phyloP scores from a whole-genome alignment of 2,888 invertebrate species.

The Drosophila histrio region DNA sequence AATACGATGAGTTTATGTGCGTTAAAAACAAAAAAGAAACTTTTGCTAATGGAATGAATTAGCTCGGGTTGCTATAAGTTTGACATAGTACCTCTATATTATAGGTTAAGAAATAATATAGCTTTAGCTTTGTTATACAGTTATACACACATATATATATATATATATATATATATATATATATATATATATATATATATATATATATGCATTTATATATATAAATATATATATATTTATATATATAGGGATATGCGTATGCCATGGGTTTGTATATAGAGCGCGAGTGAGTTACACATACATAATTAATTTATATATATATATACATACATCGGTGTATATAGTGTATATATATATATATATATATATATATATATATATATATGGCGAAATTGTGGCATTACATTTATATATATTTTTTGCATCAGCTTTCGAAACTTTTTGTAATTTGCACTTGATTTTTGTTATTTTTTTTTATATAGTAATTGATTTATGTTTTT shows the following conservation, averaged over 20 bases:
- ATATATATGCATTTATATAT: slow-evolving; percentile 17
- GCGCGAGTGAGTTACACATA: slow-evolving; percentile 31
- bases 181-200: slow-evolving; percentile 1
- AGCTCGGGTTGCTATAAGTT: slow-evolving; percentile 43
- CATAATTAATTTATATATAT: slow-evolving; percentile 16
- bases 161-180: slow-evolving; percentile 12
- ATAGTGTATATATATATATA: slow-evolving; percentile 10
- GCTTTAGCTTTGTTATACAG: slow-evolving; percentile 32
- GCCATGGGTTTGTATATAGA: slow-evolving; percentile 24
- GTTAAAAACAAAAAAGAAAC: slow-evolving; percentile 19
- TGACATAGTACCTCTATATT: slow-evolving; percentile 2
- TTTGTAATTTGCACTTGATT: slow-evolving; percentile 35
- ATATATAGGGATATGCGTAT: slow-evolving; percentile 6
- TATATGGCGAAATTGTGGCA: slow-evolving; percentile 35
- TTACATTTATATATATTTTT: slow-evolving; percentile 17
- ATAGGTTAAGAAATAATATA: slow-evolving; percentile 5
- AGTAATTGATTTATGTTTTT: slow-evolving; percentile 39
- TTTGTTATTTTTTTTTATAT: slow-evolving; percentile 4
- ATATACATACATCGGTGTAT: slow-evolving; percentile 6
- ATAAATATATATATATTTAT: slow-evolving; percentile 9
- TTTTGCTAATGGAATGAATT: slow-evolving; percentile 74
- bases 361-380: slow-evolving; percentile 10
- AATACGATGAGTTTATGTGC: slow-evolving; percentile 12
- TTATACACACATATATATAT: slow-evolving; percentile 36
- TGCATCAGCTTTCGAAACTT: slow-evolving; percentile 31